Evolutionary conservation across 2,888 invertebrate species (phyloP), one percentile per base, ranked within the genome.

Genomic region (Megastigmus dorsalis): DNA sequence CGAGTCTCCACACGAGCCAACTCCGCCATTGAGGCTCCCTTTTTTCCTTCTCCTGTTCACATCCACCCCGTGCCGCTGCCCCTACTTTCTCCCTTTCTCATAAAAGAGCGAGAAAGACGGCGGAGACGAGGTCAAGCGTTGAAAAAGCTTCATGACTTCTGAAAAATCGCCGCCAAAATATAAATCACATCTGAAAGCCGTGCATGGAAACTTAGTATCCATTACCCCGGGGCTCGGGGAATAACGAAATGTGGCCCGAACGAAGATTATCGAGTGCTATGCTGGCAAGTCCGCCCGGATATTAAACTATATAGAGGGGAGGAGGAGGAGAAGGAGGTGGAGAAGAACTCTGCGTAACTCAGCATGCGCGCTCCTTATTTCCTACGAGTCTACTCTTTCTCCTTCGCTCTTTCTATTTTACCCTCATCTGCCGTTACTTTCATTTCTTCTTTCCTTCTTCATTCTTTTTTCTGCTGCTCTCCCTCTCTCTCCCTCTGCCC

Each of bases 211-310:
- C 60, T 73, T 76, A 54, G 43, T 72, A 77, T 69, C 78, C 76
- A 77, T 78, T 78, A 77, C 74, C 68, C 50, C 41, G 45, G 50
- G n/a, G 15, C 36, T n/a, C 54, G 18, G 10, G 65, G 63, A 70
- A 77, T 74, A 74, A 75, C 70, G 71, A 75, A 78, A 78, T 77
- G 78, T 62, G 62, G 77, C 66, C 54, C 71, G 77, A 78, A 72
- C 72, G 69, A 73, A 79, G 79, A 81, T 81, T 82, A 82, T 82
- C 78, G 80, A 77, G 76, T 77, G 74, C 76, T 59, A 75, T 72
- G 65, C 65, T 77, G 78, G 77, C 75, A 75, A 75, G 79, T 78
- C 78, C 75, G 43, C 67, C 36, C 70, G 70, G 80, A 74, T 77
- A 77, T 79, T 74, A 77, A 78, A 79, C 79, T 78, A 76, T 78